Percentiles rank a stretch among this genome's conserved stretches.
Evolutionary conservation across 2,888 invertebrate species (phyloP).

Genomic region (Tineola bisselliella): DNA sequence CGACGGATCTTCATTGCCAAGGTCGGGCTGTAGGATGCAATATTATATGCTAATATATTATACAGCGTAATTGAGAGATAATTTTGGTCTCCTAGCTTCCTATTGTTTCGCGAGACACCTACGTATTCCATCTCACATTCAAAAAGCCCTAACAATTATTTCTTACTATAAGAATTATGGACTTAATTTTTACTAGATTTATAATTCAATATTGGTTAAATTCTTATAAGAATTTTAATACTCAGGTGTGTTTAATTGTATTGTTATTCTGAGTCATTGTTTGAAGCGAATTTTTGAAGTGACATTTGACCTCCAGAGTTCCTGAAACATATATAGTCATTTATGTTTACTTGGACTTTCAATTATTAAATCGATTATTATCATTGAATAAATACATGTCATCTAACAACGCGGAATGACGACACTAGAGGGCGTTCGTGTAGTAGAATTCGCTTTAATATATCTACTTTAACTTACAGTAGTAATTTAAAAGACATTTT

Average conservation of each 20-base stretch:
- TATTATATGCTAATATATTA: background rate
- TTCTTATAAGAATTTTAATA: background rate
- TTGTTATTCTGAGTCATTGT: background rate
- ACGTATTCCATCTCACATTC: background rate
- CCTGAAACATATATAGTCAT: background rate
- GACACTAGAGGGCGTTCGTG: too few species aligned
- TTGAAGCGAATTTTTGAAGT: background rate
- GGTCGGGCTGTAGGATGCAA: slow-evolving; percentile 34
- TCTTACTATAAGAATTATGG: background rate
- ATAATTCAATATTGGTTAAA: background rate
- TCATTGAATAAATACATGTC: too few species aligned
- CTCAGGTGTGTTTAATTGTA: background rate
- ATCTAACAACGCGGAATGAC: too few species aligned
- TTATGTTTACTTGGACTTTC: background rate
- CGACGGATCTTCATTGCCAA: slow-evolving; percentile 37
- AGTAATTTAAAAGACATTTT: too few species aligned
- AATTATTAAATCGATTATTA: too few species aligned
- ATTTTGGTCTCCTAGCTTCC: slow-evolving; percentile 7
- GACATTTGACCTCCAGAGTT: background rate
- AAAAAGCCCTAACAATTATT: background rate
- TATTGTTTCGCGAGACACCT: slow-evolving; percentile 8
- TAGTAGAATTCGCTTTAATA: too few species aligned
- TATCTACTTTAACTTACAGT: too few species aligned
- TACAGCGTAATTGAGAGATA: slow-evolving; percentile 10
- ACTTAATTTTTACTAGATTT: background rate